phyloP scores from a whole-genome alignment of 2,888 invertebrate species.

The Enchytraeus crypticus region DNA sequence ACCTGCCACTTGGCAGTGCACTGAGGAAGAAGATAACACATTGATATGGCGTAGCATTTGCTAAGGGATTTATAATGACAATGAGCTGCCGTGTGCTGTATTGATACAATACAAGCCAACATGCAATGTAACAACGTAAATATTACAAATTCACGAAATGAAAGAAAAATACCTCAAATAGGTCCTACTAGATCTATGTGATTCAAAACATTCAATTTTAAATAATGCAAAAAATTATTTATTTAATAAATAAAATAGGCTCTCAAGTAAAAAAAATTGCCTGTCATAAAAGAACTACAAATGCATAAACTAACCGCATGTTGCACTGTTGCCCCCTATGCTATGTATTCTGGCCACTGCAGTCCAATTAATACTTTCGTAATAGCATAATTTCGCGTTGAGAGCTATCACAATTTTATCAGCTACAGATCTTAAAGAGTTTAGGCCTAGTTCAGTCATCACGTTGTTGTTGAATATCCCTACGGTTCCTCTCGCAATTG shows the following conservation, averaged over 20 bases:
- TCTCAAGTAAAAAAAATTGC: neutral
- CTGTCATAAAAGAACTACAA: neutral
- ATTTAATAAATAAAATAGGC: neutral
- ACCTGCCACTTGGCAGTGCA: too few species aligned
- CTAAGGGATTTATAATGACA: too few species aligned
- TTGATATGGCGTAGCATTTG: too few species aligned
- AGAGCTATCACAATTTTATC: neutral
- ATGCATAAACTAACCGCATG: neutral
- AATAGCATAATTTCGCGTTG: neutral
- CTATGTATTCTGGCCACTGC: neutral
- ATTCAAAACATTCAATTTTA: too few species aligned
- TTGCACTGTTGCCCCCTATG: neutral
- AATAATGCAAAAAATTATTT: neutral
- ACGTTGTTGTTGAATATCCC: neutral
- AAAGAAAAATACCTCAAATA: too few species aligned
- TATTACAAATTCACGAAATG: too few species aligned
- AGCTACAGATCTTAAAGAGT: neutral
- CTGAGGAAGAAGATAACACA: too few species aligned
- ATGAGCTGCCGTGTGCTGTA: too few species aligned
- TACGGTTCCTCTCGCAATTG: neutral
- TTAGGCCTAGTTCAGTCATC: neutral
- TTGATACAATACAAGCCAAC: too few species aligned
- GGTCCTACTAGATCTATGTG: too few species aligned
- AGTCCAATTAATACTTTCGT: neutral
- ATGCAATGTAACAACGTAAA: too few species aligned